Evolutionary conservation across 2,888 invertebrate species (phyloP).

Genomic region (Clivina fossor): DNA sequence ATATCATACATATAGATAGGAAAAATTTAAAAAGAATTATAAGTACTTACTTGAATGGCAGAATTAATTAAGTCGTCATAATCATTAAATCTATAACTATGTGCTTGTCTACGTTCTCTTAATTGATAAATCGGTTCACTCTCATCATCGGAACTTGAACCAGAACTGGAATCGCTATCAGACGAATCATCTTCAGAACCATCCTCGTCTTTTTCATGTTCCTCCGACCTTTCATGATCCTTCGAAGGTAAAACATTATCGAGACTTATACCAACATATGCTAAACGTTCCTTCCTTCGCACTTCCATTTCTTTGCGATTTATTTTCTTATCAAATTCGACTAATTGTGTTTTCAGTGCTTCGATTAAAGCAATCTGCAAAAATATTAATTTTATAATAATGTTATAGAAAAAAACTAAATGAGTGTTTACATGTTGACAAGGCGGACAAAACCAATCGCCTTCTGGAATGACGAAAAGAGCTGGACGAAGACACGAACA

Average conservation of each 20-base stretch:
- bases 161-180: constrained; percentile 43
- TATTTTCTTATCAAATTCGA: constrained; percentile 74
- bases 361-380: constrained; percentile 65
- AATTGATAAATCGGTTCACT: constrained; percentile 82
- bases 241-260: constrained; percentile 65
- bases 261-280: constrained; percentile 73
- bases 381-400: constrained; percentile 30
- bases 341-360: constrained; percentile 72
- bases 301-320: constrained; percentile 68
- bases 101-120: constrained; percentile 76
- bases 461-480: constrained; percentile 91
- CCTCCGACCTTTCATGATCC: constrained; percentile 39
- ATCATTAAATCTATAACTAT: constrained; percentile 85
- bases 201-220: constrained; percentile 42
- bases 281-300: constrained; percentile 67
- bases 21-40: no score
- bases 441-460: constrained; percentile 97
- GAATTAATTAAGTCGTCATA: constrained; percentile 95
- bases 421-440: constrained; percentile 83
- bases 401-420: neutral
- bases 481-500: constrained; percentile 93
- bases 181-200: constrained; percentile 36
- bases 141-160: constrained; percentile 52
- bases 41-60: constrained; percentile 68
- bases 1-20: no score